phyloP scores from a whole-genome alignment of 2,888 invertebrate genomes.

The Leptarthrus brevirostris region DNA sequence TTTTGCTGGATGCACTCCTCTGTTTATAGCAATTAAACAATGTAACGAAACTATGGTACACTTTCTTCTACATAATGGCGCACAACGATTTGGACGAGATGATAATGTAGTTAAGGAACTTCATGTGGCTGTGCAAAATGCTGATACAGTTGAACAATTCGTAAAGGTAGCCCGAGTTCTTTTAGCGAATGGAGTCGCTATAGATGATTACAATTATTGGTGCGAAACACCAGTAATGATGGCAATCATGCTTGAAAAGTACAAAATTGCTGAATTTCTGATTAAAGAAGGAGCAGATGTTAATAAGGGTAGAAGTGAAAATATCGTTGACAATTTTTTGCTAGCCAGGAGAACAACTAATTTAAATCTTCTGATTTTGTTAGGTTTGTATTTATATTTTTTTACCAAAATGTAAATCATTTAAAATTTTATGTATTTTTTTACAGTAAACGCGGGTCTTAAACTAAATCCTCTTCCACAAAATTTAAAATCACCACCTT shows the following conservation, averaged over 20 bases:
- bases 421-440: not conserved
- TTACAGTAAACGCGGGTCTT: constrained; percentile 62
- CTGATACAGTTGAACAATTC: constrained; percentile 58
- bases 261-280: constrained; percentile 62
- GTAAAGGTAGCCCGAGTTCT: constrained; percentile 60
- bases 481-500: constrained; percentile 51
- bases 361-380: constrained; percentile 59
- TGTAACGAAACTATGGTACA: constrained; percentile 72
- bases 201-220: constrained; percentile 74
- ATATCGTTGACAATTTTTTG: constrained; percentile 60
- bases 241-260: constrained; percentile 67
- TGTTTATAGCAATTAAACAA: constrained; percentile 78
- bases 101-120: constrained; percentile 63
- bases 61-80: constrained; percentile 73
- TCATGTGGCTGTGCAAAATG: constrained; percentile 62
- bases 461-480: constrained; percentile 54
- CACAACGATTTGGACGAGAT: constrained; percentile 72
- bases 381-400: constrained; percentile 58
- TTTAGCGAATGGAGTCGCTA: constrained; percentile 69
- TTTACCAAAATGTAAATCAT: not conserved
- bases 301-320: constrained; percentile 59
- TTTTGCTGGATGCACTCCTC: constrained; percentile 73
- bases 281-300: constrained; percentile 64
- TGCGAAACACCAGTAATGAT: constrained; percentile 78
- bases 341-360: constrained; percentile 56